Evolutionary conservation across 2,113 vertebrate species (phyloP), one percentile per base, ranked within the genome.

Genomic region (human): DNA sequence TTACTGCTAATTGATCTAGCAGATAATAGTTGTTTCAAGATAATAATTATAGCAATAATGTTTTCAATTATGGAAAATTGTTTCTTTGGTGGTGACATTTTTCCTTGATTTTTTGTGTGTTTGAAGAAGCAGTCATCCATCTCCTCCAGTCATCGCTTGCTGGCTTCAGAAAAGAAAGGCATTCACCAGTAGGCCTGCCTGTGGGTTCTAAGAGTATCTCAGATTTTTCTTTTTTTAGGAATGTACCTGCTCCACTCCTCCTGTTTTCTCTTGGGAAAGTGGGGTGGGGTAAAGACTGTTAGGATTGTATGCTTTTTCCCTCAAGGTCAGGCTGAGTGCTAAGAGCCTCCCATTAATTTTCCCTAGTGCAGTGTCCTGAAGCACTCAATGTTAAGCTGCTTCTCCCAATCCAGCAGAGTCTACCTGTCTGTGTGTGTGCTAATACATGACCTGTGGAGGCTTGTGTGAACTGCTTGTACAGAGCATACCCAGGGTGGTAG

Each of bases 401-500:
- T 40, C 17, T 35, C 10, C 13, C 30, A 14, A 30, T 75, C 3
- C 4, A 32, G n/a, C 16, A 18, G 35, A 38, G 30, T 8, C 23
- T 38, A 18, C 6, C 10, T 45, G n/a, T 55, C 12, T 89, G 13
- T 55, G 20, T 61, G 12, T 43, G 55, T n/a, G 38, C 5, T 32
- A 4, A 2, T 11, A 4, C 30, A 2, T 35, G 70, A 10, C 5
- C 4, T 32, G 30, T 20, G 43, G 70, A 81, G 79, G 22, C 35
- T n/a, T 23, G 6, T 55, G 35, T 38, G 3, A 6, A 23, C n/a
- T 35, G 27, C 5, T 27, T 40, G 0, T 20, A 27, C 0, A 2
- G 7, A 52, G 6, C 8, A 23, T 9, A 6, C 25, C 7, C 8
- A 57, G 50, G 68, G 3, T 40, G 10, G 9, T 8, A 23, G 23